Base-by-base conservation (phyloP, 2,888 invertebrate genomes). In the Nemurella pictetii region DNA sequence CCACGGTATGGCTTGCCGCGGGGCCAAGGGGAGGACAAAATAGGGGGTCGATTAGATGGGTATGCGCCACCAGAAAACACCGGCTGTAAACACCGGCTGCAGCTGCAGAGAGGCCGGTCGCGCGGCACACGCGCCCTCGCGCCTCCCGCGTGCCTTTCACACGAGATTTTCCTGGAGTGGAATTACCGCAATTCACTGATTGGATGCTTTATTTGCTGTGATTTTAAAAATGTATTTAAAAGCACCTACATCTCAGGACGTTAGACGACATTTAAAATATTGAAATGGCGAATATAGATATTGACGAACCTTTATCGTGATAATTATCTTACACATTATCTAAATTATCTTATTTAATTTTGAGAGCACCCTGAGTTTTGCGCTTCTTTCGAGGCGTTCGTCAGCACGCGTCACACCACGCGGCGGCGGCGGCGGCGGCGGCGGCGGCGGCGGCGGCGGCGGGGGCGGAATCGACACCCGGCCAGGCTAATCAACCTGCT, bases 31-130 rank as follows among this genome's bases (percentile, higher is more conserved):
- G 78, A 4, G 78, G 78, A 75, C 75, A 75, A 30, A 78, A 29
- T 78, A 78, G 30, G 30, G 80, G 81, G 81, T 81, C 81, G 81
- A 81, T 81, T 81, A 81, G 81, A 32, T 36, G 81, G 35, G 36
- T 30, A 80, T 25, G 55, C 81, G 35, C 81, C 32, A 25, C 81
- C 81, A 55, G n/a, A 55, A 55, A 12, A 55, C 55, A 81, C 81
- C 9, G 9, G 4, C 26, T 80, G 30, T 32, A 15, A 30, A 29
- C 80, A 25, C 28, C 30, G 30, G 20, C 80, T 29, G 20, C 80
- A n/a, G n/a, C 29, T 30, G 20, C 80, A 80, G 20, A n/a, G n/a
- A n/a, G n/a, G n/a, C n/a, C n/a, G n/a, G n/a, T n/a, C n/a, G n/a
- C n/a, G n/a, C n/a, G n/a, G n/a, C n/a, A n/a, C n/a, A 80, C 1